A percentile compares a stretch with the other conserved stretches of the same genome.
Evolutionary conservation across 2,888 invertebrate genomes (phyloP).

Genomic region (Philereme vetulata): DNA sequence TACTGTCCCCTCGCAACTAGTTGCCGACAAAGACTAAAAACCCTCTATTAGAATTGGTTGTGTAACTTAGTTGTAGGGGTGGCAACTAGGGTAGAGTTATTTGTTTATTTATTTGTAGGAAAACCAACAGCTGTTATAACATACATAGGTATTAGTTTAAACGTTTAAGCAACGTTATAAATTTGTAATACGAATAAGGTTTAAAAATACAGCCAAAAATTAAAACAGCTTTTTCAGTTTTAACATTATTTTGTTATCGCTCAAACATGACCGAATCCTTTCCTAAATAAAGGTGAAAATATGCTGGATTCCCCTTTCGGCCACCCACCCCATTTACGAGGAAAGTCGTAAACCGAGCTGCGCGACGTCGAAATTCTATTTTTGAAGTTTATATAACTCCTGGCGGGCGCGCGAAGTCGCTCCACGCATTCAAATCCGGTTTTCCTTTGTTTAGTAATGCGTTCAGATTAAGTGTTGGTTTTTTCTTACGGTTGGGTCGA

Average conservation of each 20-base stretch:
- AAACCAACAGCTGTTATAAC: too few species aligned
- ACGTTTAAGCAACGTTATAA: neutral
- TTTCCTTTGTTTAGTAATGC: constrained; percentile 55
- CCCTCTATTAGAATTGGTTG: too few species aligned
- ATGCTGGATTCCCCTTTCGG: constrained; percentile 55
- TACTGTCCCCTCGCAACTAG: too few species aligned
- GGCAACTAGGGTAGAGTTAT: too few species aligned
- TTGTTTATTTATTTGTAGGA: too few species aligned
- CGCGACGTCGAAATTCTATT: constrained; percentile 69
- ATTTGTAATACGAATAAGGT: neutral
- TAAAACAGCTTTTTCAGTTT: constrained; percentile 28
- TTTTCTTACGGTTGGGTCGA: constrained; percentile 35
- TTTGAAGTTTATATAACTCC: constrained; percentile 71
- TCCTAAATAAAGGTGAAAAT: constrained; percentile 66
- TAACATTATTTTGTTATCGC: constrained; percentile 41
- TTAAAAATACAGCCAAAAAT: constrained; percentile 22
- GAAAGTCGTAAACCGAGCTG: constrained; percentile 64
- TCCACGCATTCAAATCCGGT: constrained; percentile 58
- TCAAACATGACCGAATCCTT: constrained; percentile 57
- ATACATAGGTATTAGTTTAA: too few species aligned
- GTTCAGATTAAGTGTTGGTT: constrained; percentile 43
- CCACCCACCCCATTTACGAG: constrained; percentile 63
- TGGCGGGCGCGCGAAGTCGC: constrained; percentile 47
- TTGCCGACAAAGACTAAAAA: too few species aligned
- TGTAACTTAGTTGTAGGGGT: too few species aligned